These are phyloP conservation scores for Drosophila nr. perissopoda DNA, from an alignment of 2,888 invertebrate species.

Conservation along the genomic window DNA sequence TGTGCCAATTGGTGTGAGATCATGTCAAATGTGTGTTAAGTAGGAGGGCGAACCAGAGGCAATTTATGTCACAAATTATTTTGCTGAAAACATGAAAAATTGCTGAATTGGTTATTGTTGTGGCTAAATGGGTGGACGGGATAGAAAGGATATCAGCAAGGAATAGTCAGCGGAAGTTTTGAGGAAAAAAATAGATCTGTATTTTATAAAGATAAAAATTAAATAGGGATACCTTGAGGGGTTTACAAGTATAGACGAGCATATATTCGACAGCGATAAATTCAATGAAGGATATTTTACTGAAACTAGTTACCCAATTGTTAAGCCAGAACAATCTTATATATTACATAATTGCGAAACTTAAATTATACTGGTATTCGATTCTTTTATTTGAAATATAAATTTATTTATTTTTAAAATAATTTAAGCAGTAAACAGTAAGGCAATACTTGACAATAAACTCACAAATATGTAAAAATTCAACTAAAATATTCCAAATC, in stretches of 20 bases:
- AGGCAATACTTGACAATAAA: slow-evolving; percentile 5
- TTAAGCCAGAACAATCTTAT: background rate
- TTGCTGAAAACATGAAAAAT: slow-evolving; percentile 52
- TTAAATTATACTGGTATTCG: background rate
- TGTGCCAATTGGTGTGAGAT: slow-evolving; percentile 27
- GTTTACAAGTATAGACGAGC: background rate
- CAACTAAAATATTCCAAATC: slow-evolving; percentile 33
- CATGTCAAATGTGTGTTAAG: slow-evolving; percentile 40
- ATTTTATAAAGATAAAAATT: background rate
- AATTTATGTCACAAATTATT: slow-evolving; percentile 54
- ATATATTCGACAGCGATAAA: background rate
- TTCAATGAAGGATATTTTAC: background rate
- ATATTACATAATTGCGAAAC: background rate
- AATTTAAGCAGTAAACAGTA: background rate
- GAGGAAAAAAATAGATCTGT: background rate
- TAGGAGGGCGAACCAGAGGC: slow-evolving; percentile 40
- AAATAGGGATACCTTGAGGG: background rate
- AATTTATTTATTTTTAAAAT: background rate
- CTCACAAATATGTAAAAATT: slow-evolving; percentile 1
- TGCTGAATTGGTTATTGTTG: slow-evolving; percentile 15
- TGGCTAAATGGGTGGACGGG: slow-evolving; percentile 27
- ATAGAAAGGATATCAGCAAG: background rate
- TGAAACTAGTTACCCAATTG: background rate
- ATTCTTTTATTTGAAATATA: background rate
- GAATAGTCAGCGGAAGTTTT: background rate